Conservation (phyloP, 2,888 invertebrate genomes). For the Nemapogon koenigi region DNA sequence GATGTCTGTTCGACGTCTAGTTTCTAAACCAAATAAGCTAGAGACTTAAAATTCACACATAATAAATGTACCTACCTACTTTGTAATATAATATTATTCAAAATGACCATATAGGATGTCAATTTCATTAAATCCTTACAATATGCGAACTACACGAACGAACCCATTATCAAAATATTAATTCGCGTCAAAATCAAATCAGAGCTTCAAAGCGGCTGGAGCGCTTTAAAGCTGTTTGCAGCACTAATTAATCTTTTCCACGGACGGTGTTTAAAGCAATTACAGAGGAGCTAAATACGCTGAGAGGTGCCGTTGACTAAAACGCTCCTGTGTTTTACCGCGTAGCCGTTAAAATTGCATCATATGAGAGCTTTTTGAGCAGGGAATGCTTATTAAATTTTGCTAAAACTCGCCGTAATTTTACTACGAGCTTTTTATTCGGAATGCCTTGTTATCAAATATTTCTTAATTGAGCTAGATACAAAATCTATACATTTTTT, state of each 20-base stretch:
- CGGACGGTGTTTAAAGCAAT: constrained; percentile 50
- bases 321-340: neutral
- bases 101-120: too few species aligned
- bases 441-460: too few species aligned
- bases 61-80: neutral
- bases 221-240: constrained; percentile 32
- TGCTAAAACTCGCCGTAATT: neutral
- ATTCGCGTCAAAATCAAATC: constrained; percentile 8
- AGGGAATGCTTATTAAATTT: constrained; percentile 7
- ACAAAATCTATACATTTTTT: too few species aligned
- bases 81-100: neutral
- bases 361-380: constrained; percentile 1
- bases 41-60: neutral
- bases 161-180: constrained; percentile 4
- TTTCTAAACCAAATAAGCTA: neutral
- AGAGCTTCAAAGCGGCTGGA: constrained; percentile 5
- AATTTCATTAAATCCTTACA: too few species aligned
- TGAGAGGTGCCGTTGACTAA: constrained; percentile 2
- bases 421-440: too few species aligned
- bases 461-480: too few species aligned
- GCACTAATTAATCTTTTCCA: constrained; percentile 57
- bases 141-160: neutral
- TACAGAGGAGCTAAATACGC: constrained; percentile 21
- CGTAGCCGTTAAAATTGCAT: constrained; percentile 3
- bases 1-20: too few species aligned